phyloP scores from a whole-genome alignment of 2,797 vertebrate species.

The Tolypeutes matacus region DNA sequence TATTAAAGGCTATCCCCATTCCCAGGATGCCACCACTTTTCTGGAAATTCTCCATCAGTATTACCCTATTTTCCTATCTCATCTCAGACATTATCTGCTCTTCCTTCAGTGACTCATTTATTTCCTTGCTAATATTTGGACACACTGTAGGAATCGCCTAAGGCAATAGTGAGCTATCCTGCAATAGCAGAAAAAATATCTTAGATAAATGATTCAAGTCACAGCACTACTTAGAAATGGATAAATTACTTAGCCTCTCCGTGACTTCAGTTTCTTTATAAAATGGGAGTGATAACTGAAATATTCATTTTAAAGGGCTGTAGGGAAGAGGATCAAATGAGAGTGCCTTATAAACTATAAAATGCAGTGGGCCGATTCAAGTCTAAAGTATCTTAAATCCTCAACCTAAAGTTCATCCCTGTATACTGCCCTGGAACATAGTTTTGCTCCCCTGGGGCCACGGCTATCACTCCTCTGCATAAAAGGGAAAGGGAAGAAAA shows the following conservation, averaged over 20 bases:
- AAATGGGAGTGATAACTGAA: constrained; percentile 11
- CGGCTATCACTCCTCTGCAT: background rate
- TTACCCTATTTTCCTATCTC: background rate
- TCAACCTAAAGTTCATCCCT: background rate
- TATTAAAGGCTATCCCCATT: background rate
- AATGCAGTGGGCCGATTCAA: background rate
- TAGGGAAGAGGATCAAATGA: background rate
- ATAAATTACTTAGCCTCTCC: background rate
- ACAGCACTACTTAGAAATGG: background rate
- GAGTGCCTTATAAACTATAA: constrained; percentile 47
- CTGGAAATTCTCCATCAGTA: constrained; percentile 5
- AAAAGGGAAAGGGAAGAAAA: background rate
- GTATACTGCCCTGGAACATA: background rate
- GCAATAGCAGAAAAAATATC: constrained; percentile 39
- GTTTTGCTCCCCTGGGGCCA: background rate
- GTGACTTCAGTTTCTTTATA: constrained; percentile 34
- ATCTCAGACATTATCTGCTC: background rate
- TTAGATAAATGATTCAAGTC: constrained; percentile 44
- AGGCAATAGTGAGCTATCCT: constrained; percentile 41
- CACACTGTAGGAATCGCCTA: constrained; percentile 34
- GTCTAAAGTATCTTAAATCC: constrained; percentile 1
- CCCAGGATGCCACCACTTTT: background rate
- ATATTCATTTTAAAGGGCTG: constrained; percentile 33
- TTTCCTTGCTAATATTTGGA: background rate
- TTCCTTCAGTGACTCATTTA: background rate